Conservation (phyloP, 2,888 invertebrate genomes). For the Sepioteuthis lessoniana region DNA sequence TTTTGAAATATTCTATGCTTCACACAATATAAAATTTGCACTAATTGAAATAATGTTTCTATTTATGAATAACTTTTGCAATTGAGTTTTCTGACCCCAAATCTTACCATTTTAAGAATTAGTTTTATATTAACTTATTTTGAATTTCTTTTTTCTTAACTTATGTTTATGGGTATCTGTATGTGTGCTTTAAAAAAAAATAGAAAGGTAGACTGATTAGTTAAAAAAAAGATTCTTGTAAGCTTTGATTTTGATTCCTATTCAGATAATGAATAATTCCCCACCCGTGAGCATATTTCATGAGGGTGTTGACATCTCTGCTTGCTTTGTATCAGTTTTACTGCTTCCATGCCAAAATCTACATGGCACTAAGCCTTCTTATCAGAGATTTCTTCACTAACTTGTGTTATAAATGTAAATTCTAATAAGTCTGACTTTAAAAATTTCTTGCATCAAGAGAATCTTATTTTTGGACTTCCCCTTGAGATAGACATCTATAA, state of each 20-base stretch:
- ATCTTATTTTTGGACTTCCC: not conserved
- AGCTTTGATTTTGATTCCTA: not conserved
- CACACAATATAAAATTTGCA: too few species aligned
- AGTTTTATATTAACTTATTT: not conserved
- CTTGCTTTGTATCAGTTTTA: not conserved
- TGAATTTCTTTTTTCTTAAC: not conserved
- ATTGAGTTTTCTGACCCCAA: too few species aligned
- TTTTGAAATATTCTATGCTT: too few species aligned
- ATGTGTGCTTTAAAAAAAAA: not conserved
- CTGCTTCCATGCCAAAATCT: constrained; percentile 45
- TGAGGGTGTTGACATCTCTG: constrained; percentile 36
- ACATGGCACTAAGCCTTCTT: not conserved
- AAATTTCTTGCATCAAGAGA: constrained; percentile 34
- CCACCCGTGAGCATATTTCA: not conserved
- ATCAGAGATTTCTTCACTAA: not conserved
- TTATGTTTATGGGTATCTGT: not conserved
- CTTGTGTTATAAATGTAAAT: not conserved
- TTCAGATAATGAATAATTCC: not conserved
- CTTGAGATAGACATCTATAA: constrained; percentile 38
- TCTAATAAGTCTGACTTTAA: not conserved
- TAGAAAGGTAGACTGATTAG: not conserved
- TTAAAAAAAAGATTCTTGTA: not conserved
- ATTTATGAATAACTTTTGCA: too few species aligned
- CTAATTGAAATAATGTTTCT: too few species aligned
- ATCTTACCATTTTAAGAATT: too few species aligned